phyloP scores from a whole-genome alignment of 2,113 vertebrate species.

The Lutjanus erythropterus region DNA sequence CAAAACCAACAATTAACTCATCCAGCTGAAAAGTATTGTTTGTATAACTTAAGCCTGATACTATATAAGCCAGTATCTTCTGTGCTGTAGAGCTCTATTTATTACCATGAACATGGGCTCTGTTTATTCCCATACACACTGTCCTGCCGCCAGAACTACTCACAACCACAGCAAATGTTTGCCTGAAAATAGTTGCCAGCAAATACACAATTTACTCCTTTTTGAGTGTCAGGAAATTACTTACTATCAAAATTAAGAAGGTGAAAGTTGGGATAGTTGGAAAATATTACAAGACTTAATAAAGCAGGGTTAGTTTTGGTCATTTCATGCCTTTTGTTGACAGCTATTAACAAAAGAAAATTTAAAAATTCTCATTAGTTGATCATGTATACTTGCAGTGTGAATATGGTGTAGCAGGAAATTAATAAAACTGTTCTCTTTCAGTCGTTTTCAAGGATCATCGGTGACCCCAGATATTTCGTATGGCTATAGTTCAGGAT shows the following conservation, averaged over 20 bases:
- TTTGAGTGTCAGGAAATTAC: too few species aligned
- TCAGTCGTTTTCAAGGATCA: conserved; percentile 59
- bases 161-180: background rate
- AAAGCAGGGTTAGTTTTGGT: background rate
- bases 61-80: too few species aligned
- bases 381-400: background rate
- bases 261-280: background rate
- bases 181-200: background rate
- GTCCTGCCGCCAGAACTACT: background rate
- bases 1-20: too few species aligned
- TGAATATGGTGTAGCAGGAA: background rate
- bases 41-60: too few species aligned
- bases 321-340: background rate
- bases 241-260: background rate
- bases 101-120: background rate
- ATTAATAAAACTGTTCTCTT: too few species aligned
- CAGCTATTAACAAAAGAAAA: background rate
- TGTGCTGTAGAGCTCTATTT: too few species aligned
- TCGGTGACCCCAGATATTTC: conserved; percentile 51
- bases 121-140: background rate
- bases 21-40: too few species aligned
- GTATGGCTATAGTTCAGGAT: conserved; percentile 47
- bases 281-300: background rate
- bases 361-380: background rate
- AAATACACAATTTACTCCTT: background rate